Evolutionary conservation across 2,888 invertebrate genomes (phyloP), one percentile per base, ranked within the genome.

Genomic region (Metacarcinus magister): DNA sequence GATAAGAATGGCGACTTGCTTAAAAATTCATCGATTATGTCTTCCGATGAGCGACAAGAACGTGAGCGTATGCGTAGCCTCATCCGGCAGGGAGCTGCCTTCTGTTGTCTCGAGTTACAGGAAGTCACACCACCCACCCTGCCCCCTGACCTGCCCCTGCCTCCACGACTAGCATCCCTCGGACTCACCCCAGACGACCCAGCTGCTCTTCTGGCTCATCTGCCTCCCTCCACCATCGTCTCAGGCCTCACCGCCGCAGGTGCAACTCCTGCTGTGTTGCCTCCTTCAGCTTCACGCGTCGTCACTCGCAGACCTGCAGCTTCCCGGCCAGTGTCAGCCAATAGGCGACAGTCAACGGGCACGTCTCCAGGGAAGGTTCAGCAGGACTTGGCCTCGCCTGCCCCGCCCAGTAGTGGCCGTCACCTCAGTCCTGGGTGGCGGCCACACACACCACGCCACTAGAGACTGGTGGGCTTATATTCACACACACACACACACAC

Each of bases 41-140:
- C 94, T 5, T 90, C 95, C 13, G 82, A 93, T 60, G 95, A 95
- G 44, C 82, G 67, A n/a, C 92, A 48, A 60, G 94, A 94, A 44
- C 92, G 95, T 19, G 94, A 90, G 46, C 87, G 67, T 28, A 96
- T 96, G 95, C 82, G 93, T 3, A 39, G 46, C 44, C 95, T 96
- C n/a, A 92, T 96, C n/a, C 90, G 96, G 16, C 96, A 96, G 75
- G 96, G 96, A 4, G 96, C 96, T 48, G 94, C 96, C 10, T 96
- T 96, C 92, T 96, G 96, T n/a, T 96, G 96, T 60, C 48, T 96
- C 13, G 94, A 91, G 32, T 89, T 96, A 44, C 91, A 87, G 87
- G 28, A 60, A 4, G 95, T 96, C 1, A 32, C 46, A 0, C 95
- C 94, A 10, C 96, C 96, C 19, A 43, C 10, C 60, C 44, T 96